Evolutionary conservation across 2,113 vertebrate genomes (phyloP).

Genomic region (Acrocephalus kingi): DNA sequence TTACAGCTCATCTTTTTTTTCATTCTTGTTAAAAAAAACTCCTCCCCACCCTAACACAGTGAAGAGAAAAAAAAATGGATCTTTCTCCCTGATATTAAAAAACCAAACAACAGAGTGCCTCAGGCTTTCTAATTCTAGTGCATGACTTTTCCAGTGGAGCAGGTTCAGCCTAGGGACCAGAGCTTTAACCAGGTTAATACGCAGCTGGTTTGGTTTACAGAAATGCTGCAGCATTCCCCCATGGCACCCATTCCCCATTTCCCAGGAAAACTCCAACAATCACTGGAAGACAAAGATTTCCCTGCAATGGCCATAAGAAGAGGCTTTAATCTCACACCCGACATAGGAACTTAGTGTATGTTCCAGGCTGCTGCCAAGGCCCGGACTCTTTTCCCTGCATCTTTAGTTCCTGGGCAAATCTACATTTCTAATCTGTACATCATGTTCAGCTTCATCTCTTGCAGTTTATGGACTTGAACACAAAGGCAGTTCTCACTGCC

Average conservation of each 20-base stretch:
- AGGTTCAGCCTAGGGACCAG: accelerated
- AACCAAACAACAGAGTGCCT: background rate
- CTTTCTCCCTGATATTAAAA: background rate
- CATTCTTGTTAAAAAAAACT: background rate
- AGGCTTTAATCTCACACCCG: background rate
- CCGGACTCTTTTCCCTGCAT: background rate
- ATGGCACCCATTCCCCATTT: background rate
- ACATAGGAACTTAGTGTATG: background rate
- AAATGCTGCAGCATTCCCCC: background rate
- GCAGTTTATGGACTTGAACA: background rate
- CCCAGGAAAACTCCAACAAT: background rate
- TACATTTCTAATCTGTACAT: background rate
- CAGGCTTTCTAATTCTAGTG: background rate
- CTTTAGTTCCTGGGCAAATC: background rate
- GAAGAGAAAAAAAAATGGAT: background rate
- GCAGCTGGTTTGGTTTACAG: background rate
- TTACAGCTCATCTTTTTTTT: background rate
- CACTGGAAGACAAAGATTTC: background rate
- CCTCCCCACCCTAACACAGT: background rate
- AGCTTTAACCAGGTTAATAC: background rate
- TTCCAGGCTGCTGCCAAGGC: background rate
- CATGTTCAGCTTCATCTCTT: background rate
- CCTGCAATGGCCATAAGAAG: background rate
- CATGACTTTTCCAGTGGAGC: background rate
- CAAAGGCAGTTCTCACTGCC: background rate